These are phyloP conservation scores for Oxyura jamaicensis DNA, from an alignment of 2,113 vertebrate species.

Conservation along the genomic window DNA sequence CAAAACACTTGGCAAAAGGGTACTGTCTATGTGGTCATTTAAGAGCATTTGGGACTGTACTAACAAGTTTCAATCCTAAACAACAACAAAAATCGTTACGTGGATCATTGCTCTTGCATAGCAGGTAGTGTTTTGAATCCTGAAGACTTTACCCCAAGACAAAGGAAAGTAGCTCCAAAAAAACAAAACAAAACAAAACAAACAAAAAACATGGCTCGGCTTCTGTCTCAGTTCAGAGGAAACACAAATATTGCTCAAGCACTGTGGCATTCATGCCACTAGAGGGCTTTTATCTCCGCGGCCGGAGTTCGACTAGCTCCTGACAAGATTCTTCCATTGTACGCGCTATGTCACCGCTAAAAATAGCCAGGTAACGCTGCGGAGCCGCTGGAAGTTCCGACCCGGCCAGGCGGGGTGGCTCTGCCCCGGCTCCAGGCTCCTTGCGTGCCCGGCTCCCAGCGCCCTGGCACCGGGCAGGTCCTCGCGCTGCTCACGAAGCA, in stretches of 20 bases:
- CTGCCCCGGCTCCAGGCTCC: too few species aligned
- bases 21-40: neutral
- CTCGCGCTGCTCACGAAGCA: too few species aligned
- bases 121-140: neutral
- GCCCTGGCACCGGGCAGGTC: too few species aligned
- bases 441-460: too few species aligned
- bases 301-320: neutral
- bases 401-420: too few species aligned
- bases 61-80: neutral
- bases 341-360: neutral
- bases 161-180: neutral
- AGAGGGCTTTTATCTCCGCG: neutral
- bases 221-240: neutral
- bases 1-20: neutral
- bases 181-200: too few species aligned
- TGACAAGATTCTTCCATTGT: neutral
- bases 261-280: neutral
- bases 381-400: neutral
- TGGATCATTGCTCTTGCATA: fast-evolving
- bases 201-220: too few species aligned
- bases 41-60: too few species aligned
- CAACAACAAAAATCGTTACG: neutral
- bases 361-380: neutral
- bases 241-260: neutral
- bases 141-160: neutral